Base-by-base conservation (phyloP, 2,888 invertebrate genomes). In the Rhyacophila evoluta region DNA sequence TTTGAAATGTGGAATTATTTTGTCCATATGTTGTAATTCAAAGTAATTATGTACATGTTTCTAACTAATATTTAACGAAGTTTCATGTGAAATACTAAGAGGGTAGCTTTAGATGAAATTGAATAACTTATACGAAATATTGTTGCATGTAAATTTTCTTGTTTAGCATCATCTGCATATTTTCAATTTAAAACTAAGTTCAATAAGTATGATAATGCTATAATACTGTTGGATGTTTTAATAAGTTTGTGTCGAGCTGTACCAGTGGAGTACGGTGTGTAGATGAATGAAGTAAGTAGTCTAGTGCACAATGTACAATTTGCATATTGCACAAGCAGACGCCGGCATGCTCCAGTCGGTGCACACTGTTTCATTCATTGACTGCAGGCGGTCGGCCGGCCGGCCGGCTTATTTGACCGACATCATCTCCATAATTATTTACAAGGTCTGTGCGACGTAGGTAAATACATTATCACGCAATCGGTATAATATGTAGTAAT, bases 301-400 rank as follows among this genome's bases (percentile, higher is more conserved):
- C 19, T 19, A 55, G 10, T 25, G 55, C 55, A 55, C 19, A 55
- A 55, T 55, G 6, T 33, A 25, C 19, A 19, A 55, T 55, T 55
- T 55, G 55, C 55, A 55, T 55, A 55, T 12, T 19, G 25, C 55
- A 55, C 55, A 55, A 55, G 15, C 55, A 19, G 55, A 12, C 2
- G 8, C 25, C 55, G 55, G 25, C 25, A 55, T 55, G 19, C 19
- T 19, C 55, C 55, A 55, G 15, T 55, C 55, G 19, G 19, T 19
- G 55, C 55, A 55, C 25, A 55, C 55, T 55, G 55, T 55, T 55
- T 55, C 55, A 55, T 55, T 55, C 55, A 55, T 55, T 55, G 55
- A 55, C 55, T 55, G 55, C 39, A 39, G 15, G 39, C 15, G 39
- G n/a, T n/a, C n/a, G n/a, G 39, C 55, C 55, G 19, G 55, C 8